These are phyloP conservation scores for Sorex maritimensis DNA, from an alignment of 2,797 vertebrate species.

Conservation along the genomic window DNA sequence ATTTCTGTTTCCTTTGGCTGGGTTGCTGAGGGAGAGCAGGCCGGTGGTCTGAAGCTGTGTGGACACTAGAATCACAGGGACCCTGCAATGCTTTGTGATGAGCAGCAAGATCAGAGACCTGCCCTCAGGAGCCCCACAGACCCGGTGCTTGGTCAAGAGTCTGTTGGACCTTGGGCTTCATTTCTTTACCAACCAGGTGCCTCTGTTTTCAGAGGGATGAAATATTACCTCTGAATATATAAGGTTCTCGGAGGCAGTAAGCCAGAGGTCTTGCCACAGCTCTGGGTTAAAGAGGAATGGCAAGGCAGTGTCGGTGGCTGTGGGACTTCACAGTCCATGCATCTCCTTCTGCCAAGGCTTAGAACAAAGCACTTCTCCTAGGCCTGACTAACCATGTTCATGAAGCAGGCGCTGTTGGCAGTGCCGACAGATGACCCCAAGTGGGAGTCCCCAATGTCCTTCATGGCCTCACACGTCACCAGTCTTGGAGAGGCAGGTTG, in stretches of 20 bases:
- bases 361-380: too few relatives aligned
- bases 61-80: neutral
- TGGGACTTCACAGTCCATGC: too few relatives aligned
- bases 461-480: too few relatives aligned
- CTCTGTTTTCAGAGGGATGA: conserved; percentile 45
- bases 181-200: conserved; percentile 22
- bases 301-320: too few relatives aligned
- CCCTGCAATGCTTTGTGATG: neutral
- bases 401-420: too few relatives aligned
- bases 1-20: too few relatives aligned
- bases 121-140: conserved; percentile 20
- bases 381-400: too few relatives aligned
- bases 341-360: too few relatives aligned
- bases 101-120: neutral
- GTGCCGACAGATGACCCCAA: too few relatives aligned
- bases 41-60: neutral
- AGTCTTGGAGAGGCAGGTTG: too few relatives aligned
- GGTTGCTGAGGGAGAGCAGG: neutral
- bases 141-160: conserved; percentile 33
- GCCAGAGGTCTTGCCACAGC: neutral
- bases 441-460: too few relatives aligned
- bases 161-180: neutral
- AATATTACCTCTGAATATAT: neutral
- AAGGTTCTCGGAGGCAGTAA: neutral
- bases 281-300: neutral